phyloP scores from a whole-genome alignment of 2,113 vertebrate genomes.

The Apeltes quadracus region DNA sequence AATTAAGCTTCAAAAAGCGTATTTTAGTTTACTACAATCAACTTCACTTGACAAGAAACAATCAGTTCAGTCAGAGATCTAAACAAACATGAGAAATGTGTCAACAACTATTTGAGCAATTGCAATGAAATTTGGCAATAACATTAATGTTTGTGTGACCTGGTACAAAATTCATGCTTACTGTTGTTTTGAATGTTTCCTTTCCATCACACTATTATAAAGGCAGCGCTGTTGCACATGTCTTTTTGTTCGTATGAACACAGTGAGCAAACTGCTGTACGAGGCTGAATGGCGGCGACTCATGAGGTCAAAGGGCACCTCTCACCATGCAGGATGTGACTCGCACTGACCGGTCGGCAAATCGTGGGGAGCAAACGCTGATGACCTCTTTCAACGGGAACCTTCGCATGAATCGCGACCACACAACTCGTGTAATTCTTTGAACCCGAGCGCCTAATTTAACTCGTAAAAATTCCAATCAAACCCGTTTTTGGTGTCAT shows the following conservation, averaged over 20 bases:
- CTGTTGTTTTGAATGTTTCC: not conserved
- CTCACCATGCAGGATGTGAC: conserved; percentile 1
- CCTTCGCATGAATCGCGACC: not conserved
- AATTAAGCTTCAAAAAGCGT: not conserved
- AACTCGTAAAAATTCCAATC: not conserved
- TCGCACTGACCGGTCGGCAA: conserved; percentile 1
- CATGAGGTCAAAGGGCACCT: conserved; percentile 32
- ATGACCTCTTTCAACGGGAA: not conserved
- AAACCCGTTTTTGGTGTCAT: not conserved
- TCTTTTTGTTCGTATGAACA: conserved; percentile 21
- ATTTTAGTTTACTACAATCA: not conserved
- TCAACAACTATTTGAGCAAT: no score
- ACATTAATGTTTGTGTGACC: not conserved
- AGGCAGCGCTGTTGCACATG: not conserved
- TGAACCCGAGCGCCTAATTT: conserved; percentile 3
- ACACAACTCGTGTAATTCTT: not conserved
- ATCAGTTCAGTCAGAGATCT: not conserved
- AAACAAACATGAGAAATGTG: not conserved
- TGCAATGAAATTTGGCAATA: no score
- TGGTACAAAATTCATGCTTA: not conserved
- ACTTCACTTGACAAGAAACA: not conserved
- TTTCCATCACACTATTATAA: not conserved
- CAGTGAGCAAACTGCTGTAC: not conserved
- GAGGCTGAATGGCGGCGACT: conserved; percentile 31
- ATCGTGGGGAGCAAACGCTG: not conserved